Evolutionary conservation across 2,113 vertebrate species (phyloP).

Genomic region (Gymnocephalus cernua): DNA sequence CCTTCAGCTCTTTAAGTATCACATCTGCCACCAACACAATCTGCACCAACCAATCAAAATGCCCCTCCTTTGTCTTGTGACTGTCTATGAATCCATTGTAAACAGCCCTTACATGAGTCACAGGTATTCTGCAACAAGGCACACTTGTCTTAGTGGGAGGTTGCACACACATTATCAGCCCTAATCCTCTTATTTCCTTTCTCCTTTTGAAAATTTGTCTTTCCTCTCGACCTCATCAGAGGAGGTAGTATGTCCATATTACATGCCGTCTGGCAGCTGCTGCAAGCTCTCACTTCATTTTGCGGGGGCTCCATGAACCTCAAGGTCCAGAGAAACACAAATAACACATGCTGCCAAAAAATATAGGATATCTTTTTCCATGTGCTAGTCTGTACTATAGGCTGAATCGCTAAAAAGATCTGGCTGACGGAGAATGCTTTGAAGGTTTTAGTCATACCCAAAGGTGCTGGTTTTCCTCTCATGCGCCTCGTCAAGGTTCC

Average conservation of each 20-base stretch:
- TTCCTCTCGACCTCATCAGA: constrained; percentile 73
- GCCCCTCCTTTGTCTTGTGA: constrained; percentile 51
- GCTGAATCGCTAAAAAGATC: constrained; percentile 60
- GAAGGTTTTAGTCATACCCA: constrained; percentile 78
- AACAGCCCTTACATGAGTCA: constrained; percentile 57
- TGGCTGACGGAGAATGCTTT: constrained; percentile 75
- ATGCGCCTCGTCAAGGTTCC: constrained; percentile 73
- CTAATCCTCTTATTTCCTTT: constrained; percentile 79
- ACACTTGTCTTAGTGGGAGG: constrained; percentile 65
- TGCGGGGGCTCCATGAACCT: constrained; percentile 55
- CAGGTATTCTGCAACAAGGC: constrained; percentile 69
- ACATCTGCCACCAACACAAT: constrained; percentile 18
- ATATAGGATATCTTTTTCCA: constrained; percentile 59
- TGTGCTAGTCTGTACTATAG: constrained; percentile 54
- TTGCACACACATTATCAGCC: constrained; percentile 65
- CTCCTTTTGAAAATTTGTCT: constrained; percentile 63
- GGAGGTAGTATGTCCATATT: constrained; percentile 63
- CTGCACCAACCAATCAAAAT: constrained; percentile 29
- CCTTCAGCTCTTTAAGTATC: constrained; percentile 1
- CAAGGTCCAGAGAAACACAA: constrained; percentile 66
- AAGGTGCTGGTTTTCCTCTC: constrained; percentile 77
- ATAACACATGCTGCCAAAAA: constrained; percentile 66
- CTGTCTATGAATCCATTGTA: constrained; percentile 57
- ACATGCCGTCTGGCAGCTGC: constrained; percentile 65
- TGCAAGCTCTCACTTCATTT: constrained; percentile 71